These are phyloP conservation scores for Ctenopoma kingsleyae DNA, from an alignment of 2,797 vertebrate species.

Conservation along the genomic window DNA sequence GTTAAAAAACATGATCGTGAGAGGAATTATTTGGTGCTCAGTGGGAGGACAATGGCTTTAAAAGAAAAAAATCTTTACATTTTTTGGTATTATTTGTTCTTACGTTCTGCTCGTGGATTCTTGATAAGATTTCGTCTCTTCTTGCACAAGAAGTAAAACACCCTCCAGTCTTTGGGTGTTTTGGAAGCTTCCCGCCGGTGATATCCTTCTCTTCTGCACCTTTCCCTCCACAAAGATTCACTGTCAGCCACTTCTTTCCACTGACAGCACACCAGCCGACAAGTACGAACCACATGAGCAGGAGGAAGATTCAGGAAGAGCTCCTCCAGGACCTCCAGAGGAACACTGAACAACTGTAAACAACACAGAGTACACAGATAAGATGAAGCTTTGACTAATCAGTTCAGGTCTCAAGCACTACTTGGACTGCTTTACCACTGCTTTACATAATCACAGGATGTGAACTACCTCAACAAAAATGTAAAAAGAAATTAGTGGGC, in stretches of 20 bases:
- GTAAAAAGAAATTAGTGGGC: no score
- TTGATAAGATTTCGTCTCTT: slow-evolving; percentile 89
- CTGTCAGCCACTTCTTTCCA: slow-evolving; percentile 90
- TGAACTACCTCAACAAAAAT: not conserved
- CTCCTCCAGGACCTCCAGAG: slow-evolving; percentile 87
- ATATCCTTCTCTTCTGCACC: slow-evolving; percentile 87
- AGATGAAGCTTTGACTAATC: not conserved
- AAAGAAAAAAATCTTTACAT: no score
- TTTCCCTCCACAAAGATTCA: slow-evolving; percentile 88
- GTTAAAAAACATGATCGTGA: not conserved
- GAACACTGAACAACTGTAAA: slow-evolving; percentile 65
- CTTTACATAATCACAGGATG: not conserved
- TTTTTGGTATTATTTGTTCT: no score
- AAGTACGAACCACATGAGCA: slow-evolving; percentile 80
- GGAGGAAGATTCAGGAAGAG: slow-evolving; percentile 87
- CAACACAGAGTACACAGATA: not conserved
- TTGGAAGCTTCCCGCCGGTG: slow-evolving; percentile 38
- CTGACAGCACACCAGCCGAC: slow-evolving; percentile 85
- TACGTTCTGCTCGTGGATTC: slow-evolving; percentile 89
- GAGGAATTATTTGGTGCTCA: not conserved
- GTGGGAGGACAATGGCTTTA: not conserved
- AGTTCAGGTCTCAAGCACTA: not conserved
- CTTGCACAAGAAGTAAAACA: slow-evolving; percentile 86
- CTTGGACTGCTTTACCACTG: no score
- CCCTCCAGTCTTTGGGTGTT: slow-evolving; percentile 83